Base-by-base conservation (phyloP, 1,140 invertebrate species). In the Ips typographus region DNA sequence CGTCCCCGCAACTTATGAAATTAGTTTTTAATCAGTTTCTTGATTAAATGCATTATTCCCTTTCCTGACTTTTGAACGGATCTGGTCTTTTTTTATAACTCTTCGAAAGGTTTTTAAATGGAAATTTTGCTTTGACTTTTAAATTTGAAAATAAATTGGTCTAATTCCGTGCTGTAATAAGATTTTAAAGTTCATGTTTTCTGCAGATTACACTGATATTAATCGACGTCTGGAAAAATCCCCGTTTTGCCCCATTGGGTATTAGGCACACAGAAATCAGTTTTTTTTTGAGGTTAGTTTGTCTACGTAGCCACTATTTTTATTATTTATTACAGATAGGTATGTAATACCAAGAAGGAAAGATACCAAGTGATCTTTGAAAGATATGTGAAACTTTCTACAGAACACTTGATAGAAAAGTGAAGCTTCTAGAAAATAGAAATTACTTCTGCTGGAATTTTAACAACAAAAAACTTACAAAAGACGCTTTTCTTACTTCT, bases 21-120 rank as follows among this genome's bases (percentile, higher is more conserved):
- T 68, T 61, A 68, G 66, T 68, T 68, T 68, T 68, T 68, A 62
- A 68, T 62, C 57, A 68, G 66, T 68, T 68, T 60, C 66, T 68
- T 68, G 59, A 68, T 68, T 68, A 68, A 62, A 68, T 68, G 66
- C 59, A 68, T 68, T 68, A 68, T 68, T 68, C 66, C 58, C 47
- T 62, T 68, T 39, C 66, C 47, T 68, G 38, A 62, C 43, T 61
- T 68, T 62, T 61, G 5, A 65, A 40, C 42, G 40, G 38, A 47
- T 58, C 41, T 58, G 39, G 37, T 49, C 40, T 58, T 66, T 58
- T 7, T 58, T n/a, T 57, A 40, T 40, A 36, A 42, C 53, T 56
- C n/a, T 56, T n/a, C 39, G 41, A 40, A 49, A 39, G 64, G 43
- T 66, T 38, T 58, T 66, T 57, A 57, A 57, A 58, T 66, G 49